Evolutionary conservation across 2,888 invertebrate genomes (phyloP).

Genomic region (Watsonalla cultraria): DNA sequence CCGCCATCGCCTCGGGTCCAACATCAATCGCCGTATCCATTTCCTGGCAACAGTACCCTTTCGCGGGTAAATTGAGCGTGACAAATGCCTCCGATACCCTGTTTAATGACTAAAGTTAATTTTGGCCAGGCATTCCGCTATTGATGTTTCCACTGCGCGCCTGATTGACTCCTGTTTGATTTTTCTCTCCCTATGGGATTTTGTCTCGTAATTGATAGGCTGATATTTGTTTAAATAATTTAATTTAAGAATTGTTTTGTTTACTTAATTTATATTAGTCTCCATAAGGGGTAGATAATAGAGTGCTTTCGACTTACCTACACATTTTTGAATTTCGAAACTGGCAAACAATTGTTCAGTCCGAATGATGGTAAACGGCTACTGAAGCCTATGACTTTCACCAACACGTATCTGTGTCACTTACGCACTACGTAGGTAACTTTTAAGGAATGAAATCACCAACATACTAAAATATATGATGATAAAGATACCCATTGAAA

Average conservation of each 20-base stretch:
- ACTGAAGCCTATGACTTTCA: no score
- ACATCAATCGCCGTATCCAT: constrained; percentile 32
- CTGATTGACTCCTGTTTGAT: constrained; percentile 8
- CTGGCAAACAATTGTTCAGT: no score
- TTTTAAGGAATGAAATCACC: no score
- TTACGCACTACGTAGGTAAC: no score
- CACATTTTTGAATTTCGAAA: no score
- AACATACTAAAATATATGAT: no score
- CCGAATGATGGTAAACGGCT: no score
- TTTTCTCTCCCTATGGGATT: constrained; percentile 3
- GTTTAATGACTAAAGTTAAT: constrained; percentile 50
- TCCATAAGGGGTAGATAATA: no score
- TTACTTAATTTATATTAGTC: no score
- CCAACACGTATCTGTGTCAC: no score
- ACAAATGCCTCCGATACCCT: constrained; percentile 40
- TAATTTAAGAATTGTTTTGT: neutral
- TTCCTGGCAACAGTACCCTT: constrained; percentile 24
- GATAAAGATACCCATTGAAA: no score
- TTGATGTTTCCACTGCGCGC: constrained; percentile 19
- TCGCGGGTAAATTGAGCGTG: constrained; percentile 45
- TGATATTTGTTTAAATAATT: neutral
- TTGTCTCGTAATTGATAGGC: neutral
- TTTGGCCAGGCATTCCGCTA: constrained; percentile 25
- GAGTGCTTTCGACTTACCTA: no score
- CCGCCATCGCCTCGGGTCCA: constrained; percentile 3